phyloP scores from a whole-genome alignment of 1,140 invertebrate species.

The Tetramorium parvispinum region DNA sequence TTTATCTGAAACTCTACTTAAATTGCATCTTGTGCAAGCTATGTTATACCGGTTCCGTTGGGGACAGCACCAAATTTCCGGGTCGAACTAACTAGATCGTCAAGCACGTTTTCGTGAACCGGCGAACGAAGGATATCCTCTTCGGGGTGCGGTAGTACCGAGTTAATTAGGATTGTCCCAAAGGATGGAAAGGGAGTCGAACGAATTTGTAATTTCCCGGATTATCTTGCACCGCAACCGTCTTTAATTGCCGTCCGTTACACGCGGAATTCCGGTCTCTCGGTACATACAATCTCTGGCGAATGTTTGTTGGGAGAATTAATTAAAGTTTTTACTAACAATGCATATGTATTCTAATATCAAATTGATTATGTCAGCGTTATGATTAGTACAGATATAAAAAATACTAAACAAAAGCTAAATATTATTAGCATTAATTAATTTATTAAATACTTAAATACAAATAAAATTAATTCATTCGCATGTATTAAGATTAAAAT shows the following conservation, averaged over 20 bases:
- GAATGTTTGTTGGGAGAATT: not conserved
- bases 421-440: slow-evolving; percentile 10
- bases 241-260: slow-evolving; percentile 51
- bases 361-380: not conserved
- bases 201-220: slow-evolving; percentile 60
- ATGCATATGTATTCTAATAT: not conserved
- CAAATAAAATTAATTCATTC: not conserved
- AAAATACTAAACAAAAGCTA: not conserved
- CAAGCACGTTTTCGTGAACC: slow-evolving; percentile 50
- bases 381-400: too few relatives aligned
- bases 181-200: slow-evolving; percentile 36
- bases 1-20: slow-evolving; percentile 8
- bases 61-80: slow-evolving; percentile 36
- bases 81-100: slow-evolving; percentile 53
- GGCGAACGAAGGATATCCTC: slow-evolving; percentile 49
- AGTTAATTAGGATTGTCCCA: slow-evolving; percentile 60
- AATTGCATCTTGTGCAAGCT: slow-evolving; percentile 17
- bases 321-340: not conserved
- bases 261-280: slow-evolving; percentile 6
- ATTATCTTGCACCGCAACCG: slow-evolving; percentile 40
- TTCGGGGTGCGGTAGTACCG: not conserved
- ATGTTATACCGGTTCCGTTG: slow-evolving; percentile 1
- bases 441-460: not conserved
- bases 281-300: not conserved
- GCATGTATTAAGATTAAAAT: not conserved